Evolutionary conservation across 2,797 vertebrate genomes (phyloP).

Genomic region (Hozukius guyotensis): DNA sequence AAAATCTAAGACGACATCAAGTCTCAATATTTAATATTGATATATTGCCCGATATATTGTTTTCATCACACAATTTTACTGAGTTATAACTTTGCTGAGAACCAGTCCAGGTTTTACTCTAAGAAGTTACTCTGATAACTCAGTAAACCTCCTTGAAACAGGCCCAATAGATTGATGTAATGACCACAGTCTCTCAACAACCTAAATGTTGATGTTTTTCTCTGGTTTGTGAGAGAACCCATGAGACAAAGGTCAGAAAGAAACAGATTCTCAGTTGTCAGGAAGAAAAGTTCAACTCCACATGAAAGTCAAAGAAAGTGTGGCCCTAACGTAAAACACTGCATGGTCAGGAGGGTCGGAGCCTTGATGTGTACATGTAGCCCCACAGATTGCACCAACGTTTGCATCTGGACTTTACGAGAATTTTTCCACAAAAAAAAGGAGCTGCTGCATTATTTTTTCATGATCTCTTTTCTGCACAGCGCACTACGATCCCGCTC

Average conservation of each 20-base stretch:
- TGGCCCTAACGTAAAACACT: neutral
- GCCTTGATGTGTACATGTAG: neutral
- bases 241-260: slow-evolving; percentile 23
- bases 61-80: neutral
- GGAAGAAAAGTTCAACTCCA: slow-evolving; percentile 3
- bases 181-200: neutral
- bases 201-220: neutral
- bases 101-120: neutral
- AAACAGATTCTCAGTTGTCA: neutral
- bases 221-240: neutral
- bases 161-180: neutral
- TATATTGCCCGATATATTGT: too few species aligned
- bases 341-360: neutral
- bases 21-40: too few species aligned
- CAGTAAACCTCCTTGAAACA: neutral
- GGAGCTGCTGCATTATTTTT: slow-evolving; percentile 28
- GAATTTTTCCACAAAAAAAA: neutral
- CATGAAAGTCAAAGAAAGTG: neutral
- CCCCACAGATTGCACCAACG: neutral
- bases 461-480: neutral
- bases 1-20: too few species aligned
- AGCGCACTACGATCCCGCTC: neutral
- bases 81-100: neutral
- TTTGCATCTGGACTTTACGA: slow-evolving; percentile 7
- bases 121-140: neutral